phyloP scores from a whole-genome alignment of 2,113 vertebrate species.

The Sigmodon hispidus region DNA sequence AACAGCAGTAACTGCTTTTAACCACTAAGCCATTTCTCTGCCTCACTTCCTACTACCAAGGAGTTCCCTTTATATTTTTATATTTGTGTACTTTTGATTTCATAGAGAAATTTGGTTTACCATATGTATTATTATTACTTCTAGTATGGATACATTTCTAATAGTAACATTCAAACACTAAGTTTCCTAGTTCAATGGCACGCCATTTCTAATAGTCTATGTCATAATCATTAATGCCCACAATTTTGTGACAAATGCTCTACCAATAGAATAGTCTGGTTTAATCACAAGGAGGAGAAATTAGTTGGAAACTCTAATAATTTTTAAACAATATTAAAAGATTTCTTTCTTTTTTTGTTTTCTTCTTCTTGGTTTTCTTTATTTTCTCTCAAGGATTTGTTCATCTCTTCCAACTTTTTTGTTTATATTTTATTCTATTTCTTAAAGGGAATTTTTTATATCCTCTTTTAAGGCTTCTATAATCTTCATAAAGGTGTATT shows the following conservation, averaged over 20 bases:
- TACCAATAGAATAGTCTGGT: neutral
- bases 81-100: neutral
- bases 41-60: too few relatives aligned
- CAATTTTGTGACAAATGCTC: neutral
- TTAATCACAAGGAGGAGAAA: neutral
- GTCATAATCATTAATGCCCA: neutral
- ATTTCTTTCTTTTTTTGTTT: too few relatives aligned
- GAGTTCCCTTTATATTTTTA: neutral
- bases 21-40: neutral
- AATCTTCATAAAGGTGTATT: too few relatives aligned
- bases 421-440: too few relatives aligned
- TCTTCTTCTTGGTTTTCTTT: too few relatives aligned
- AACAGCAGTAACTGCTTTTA: neutral
- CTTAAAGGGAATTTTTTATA: too few relatives aligned
- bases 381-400: too few relatives aligned
- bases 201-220: neutral
- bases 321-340: too few relatives aligned
- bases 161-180: neutral
- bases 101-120: neutral
- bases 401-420: too few relatives aligned
- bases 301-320: slow-evolving; percentile 26
- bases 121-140: neutral
- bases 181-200: neutral
- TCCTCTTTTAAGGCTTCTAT: too few relatives aligned
- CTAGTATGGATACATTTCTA: neutral